Evolutionary conservation across 2,113 vertebrate species (phyloP), one percentile per base, ranked within the genome.

Genomic region (Rhodinocichla rosea): DNA sequence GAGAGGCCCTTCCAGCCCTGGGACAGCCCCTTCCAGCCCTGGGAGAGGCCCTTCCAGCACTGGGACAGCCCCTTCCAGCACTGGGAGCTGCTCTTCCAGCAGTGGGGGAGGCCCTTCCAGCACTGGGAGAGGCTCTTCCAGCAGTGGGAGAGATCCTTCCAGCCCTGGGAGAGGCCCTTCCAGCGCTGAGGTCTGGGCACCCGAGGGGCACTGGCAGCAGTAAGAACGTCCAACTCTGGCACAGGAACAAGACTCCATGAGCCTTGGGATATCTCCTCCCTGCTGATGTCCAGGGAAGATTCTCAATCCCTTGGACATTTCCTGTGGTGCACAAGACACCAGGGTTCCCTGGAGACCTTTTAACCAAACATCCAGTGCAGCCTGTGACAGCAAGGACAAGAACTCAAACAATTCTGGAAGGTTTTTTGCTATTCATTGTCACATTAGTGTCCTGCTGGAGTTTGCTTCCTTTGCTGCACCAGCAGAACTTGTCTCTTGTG

Each of bases 11-110:
- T n/a, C n/a, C n/a, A n/a, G n/a, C n/a, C n/a, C n/a, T n/a, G n/a
- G n/a, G n/a, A n/a, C n/a, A n/a, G n/a, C n/a, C n/a, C n/a, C n/a
- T n/a, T n/a, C n/a, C n/a, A n/a, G n/a, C n/a, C n/a, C n/a, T n/a
- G n/a, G n/a, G n/a, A n/a, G n/a, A n/a, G n/a, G n/a, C n/a, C n/a
- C n/a, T n/a, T n/a, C n/a, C n/a, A n/a, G n/a, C n/a, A n/a, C n/a
- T n/a, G n/a, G n/a, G n/a, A n/a, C n/a, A n/a, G n/a, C n/a, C n/a
- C n/a, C n/a, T n/a, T n/a, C n/a, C n/a, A n/a, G n/a, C n/a, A n/a
- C n/a, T n/a, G 71, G 3, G 0, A n/a, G 1, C 68, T 28, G 0
- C 2, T 15, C 50, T 50, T 52, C 37, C 45, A 40, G 52, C 28
- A 0, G 1, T 11, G 52, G 55, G 24, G 15, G 4, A 50, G 49